A percentile compares a stretch with the other conserved stretches of the same genome.
phyloP scores from a whole-genome alignment of 2,113 vertebrate genomes.

The Pongo pygmaeus region DNA sequence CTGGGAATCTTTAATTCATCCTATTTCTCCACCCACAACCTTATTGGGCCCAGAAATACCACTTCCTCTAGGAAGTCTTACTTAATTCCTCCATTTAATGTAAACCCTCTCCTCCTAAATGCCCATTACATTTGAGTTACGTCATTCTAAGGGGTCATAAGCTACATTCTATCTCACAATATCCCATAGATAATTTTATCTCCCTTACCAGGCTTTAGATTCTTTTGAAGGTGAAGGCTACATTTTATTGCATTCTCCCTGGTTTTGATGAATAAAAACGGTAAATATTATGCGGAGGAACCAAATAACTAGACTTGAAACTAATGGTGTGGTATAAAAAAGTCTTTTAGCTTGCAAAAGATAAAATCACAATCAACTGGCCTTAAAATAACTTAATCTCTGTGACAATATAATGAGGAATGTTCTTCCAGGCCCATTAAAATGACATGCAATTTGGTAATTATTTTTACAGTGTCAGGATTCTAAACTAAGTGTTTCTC shows the following conservation, averaged over 20 bases:
- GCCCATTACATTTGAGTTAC: background rate
- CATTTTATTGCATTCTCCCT: background rate
- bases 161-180: background rate
- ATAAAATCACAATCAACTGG: conserved; percentile 37
- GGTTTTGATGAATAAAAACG: background rate
- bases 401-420: conserved; percentile 34
- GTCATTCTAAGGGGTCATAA: background rate
- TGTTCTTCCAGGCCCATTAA: conserved; percentile 25
- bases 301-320: background rate
- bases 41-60: background rate
- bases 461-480: conserved; percentile 45
- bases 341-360: background rate
- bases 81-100: background rate
- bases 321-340: background rate
- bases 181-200: background rate
- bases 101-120: background rate
- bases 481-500: conserved; percentile 55
- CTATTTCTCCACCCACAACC: no score
- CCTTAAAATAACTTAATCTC: conserved; percentile 52
- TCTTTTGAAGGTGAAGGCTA: background rate
- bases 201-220: background rate
- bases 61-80: background rate
- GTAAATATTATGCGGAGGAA: background rate
- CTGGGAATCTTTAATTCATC: background rate
- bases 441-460: conserved; percentile 50